A percentile compares a stretch with the other conserved stretches of the same genome.
Conservation (phyloP, 2,797 vertebrate genomes). For the Macrochelys suwanniensis region DNA sequence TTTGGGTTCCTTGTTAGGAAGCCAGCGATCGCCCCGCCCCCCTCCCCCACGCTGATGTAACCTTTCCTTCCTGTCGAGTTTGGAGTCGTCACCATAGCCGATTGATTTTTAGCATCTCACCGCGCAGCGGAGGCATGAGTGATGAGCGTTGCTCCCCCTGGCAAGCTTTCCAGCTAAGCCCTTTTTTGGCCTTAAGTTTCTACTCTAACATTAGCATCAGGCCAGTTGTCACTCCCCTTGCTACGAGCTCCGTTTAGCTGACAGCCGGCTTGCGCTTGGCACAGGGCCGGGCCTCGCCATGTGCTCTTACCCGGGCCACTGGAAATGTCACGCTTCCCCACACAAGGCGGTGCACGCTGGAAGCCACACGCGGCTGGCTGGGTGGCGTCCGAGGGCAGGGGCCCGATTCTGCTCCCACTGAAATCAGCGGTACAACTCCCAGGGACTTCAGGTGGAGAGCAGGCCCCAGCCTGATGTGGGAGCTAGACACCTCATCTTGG, state of each 20-base stretch:
- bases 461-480: neutral
- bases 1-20: neutral
- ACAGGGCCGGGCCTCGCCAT: neutral
- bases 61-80: neutral
- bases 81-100: neutral
- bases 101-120: neutral
- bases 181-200: neutral
- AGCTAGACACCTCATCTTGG: neutral
- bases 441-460: neutral
- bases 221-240: neutral
- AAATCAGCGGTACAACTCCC: neutral
- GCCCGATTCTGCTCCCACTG: neutral
- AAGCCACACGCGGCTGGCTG: neutral
- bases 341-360: neutral
- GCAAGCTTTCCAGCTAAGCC: neutral
- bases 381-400: neutral
- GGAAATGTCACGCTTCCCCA: neutral
- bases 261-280: neutral
- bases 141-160: neutral
- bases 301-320: neutral
- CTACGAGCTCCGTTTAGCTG: neutral
- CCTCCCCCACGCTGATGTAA: neutral
- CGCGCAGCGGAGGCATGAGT: neutral
- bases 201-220: neutral
- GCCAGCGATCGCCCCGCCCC: neutral